Base-by-base conservation (phyloP, 2,888 invertebrate species). In the Hyles lineata region DNA sequence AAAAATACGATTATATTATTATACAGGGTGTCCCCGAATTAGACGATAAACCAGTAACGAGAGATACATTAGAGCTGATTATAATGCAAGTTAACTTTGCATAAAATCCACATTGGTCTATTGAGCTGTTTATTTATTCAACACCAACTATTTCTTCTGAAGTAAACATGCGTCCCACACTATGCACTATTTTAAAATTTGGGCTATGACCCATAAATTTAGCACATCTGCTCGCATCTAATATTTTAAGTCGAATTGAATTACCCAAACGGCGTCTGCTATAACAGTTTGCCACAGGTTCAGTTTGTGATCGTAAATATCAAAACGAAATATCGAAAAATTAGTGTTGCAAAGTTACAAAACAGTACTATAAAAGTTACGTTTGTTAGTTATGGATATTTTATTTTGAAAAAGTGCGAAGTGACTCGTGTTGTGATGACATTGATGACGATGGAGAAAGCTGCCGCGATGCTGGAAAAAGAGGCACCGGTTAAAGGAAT, bases 401-500 rank as follows among this genome's bases (percentile, higher is more conserved):
- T 67, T 4, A 25, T 52, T 58, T 29, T 62, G 32, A 61, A 75
- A 70, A 72, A 77, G 77, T 79, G 79, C 67, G 73, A 76, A 78
- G 75, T 77, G 76, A 77, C 71, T 77, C 74, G 78, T 79, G 75
- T 76, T 78, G 77, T 76, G 58, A 78, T 77, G 71, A 73, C 55
- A 67, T 74, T 81, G 85, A 92, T 93, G 93, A 93, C 85, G 82
- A 93, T 93, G 93, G 93, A 93, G 81, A 93, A 89, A 78, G 80
- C 88, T 17, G 82, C 82, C 71, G 82, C 87, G 74, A 82, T 94
- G 87, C 76, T 88, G 88, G 93, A 93, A 79, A 90, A 89, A 85
- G 95, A 94, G 83, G 92, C 92, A 70, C 95, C 95, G 2, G 89
- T 90, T 59, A 94, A 94, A 77, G 95, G 95, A 75, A 92, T 94